These are phyloP conservation scores for Anarrhichthys ocellatus DNA, from an alignment of 2,113 vertebrate genomes.

Conservation along the genomic window DNA sequence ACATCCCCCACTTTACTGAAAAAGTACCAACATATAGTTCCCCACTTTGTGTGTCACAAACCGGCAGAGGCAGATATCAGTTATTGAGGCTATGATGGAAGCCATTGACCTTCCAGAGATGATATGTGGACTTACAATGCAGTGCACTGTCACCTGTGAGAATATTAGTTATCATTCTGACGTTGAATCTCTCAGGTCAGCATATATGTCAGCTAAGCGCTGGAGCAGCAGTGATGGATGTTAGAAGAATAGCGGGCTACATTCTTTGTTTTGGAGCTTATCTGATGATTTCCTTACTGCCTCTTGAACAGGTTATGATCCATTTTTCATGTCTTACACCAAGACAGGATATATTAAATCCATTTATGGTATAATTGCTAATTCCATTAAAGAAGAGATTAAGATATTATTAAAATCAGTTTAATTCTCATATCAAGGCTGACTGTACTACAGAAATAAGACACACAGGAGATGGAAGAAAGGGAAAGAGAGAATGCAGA, in stretches of 20 bases:
- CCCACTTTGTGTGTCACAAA: slow-evolving; percentile 41
- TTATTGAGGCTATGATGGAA: slow-evolving; percentile 62
- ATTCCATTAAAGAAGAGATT: slow-evolving; percentile 72
- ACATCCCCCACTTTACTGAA: slow-evolving; percentile 8
- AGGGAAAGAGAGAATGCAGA: background rate
- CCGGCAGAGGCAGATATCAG: slow-evolving; percentile 53
- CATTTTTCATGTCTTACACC: slow-evolving; percentile 53
- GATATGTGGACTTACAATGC: slow-evolving; percentile 76
- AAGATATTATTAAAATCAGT: slow-evolving; percentile 67
- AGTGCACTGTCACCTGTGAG: slow-evolving; percentile 68
- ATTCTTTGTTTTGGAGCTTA: slow-evolving; percentile 67
- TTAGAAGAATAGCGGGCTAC: slow-evolving; percentile 34
- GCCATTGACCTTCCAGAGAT: slow-evolving; percentile 73
- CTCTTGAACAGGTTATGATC: slow-evolving; percentile 68
- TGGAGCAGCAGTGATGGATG: slow-evolving; percentile 67
- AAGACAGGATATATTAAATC: slow-evolving; percentile 71
- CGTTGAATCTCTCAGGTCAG: slow-evolving; percentile 75
- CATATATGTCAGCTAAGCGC: slow-evolving; percentile 63
- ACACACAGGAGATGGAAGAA: slow-evolving; percentile 18
- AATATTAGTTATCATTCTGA: slow-evolving; percentile 72
- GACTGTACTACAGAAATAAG: slow-evolving; percentile 28
- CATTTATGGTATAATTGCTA: slow-evolving; percentile 67
- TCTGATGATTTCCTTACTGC: slow-evolving; percentile 64
- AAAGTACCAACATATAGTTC: background rate
- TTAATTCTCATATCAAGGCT: slow-evolving; percentile 62